Base-by-base conservation (phyloP, 2,113 vertebrate genomes). In the Ascaphus truei region DNA sequence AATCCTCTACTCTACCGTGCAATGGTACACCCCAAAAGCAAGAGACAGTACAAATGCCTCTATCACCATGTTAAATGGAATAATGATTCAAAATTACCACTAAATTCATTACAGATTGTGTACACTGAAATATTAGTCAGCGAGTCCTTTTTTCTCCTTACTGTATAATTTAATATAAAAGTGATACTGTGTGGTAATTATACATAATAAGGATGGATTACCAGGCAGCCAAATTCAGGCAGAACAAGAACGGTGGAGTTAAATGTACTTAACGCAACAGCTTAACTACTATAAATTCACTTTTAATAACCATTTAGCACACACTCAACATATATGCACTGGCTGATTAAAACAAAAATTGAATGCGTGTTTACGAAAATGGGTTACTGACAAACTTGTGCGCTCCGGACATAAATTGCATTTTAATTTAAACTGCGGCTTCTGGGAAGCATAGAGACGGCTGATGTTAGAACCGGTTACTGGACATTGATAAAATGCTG, bases 301-400 rank as follows among this genome's bases (percentile, higher is more conserved):
- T 43, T 52, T 51, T 61, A 71, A 61, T 71, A 41, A 52, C 33
- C 67, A 52, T 71, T 71, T 71, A 71, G 45, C n/a, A 41, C 47
- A 59, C 47, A 69, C 56, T 51, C 45, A 51, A 50, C 55, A 69
- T 69, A 59, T 58, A 59, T 69, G 45, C 33, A n/a, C 25, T 8
- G 25, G 45, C 43, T 60, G 56, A 69, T 69, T 69, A 69, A 39
- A 60, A 52, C n/a, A 5, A 60, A n/a, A 69, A 69, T 59, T 60
- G 56, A 69, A 69, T 20, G 45, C 33, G 45, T 60, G 33, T 69
- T 69, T 52, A 50, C 20, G 29, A 68, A 68, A 68, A 57, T 68
- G 51, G 52, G 5, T 68, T 68, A 37, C 52, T 68, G 39, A 58
- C 22, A 50, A 15, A 39, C 29, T 4, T 15, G 6, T 18, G 5